Conservation (phyloP, 2,797 vertebrate genomes). For the Oryzias dopingdopingensis region DNA sequence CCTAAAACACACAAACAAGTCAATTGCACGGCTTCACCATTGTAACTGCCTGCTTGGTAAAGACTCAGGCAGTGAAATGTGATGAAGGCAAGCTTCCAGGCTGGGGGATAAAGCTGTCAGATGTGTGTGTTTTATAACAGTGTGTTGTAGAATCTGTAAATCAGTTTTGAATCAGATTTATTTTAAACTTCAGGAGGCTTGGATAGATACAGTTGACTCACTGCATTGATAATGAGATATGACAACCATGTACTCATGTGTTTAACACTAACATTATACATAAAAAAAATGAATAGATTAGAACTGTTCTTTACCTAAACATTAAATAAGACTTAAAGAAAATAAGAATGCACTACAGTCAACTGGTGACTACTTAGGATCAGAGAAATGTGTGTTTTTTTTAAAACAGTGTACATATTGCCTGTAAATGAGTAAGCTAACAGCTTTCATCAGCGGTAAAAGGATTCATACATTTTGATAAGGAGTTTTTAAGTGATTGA, state of each 20-base stretch:
- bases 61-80: slow-evolving; percentile 38
- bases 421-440: no score
- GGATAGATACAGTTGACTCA: slow-evolving; percentile 23
- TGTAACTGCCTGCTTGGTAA: slow-evolving; percentile 23
- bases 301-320: no score
- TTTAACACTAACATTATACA: slow-evolving; percentile 8
- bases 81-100: slow-evolving; percentile 51
- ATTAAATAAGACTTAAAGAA: no score
- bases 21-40: slow-evolving; percentile 32
- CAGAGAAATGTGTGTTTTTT: no score
- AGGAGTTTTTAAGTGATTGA: no score
- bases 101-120: slow-evolving; percentile 46
- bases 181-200: slow-evolving; percentile 43
- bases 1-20: slow-evolving; percentile 53
- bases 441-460: no score
- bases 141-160: slow-evolving; percentile 51
- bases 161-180: slow-evolving; percentile 56
- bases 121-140: slow-evolving; percentile 57
- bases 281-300: slow-evolving; percentile 1
- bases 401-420: no score
- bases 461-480: no score
- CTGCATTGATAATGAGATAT: slow-evolving; percentile 34
- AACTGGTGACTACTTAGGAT: no score
- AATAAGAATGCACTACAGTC: no score
- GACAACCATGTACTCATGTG: slow-evolving; percentile 15